Base-by-base conservation (phyloP, 2,888 invertebrate species). In the Monoplex corrugatus region DNA sequence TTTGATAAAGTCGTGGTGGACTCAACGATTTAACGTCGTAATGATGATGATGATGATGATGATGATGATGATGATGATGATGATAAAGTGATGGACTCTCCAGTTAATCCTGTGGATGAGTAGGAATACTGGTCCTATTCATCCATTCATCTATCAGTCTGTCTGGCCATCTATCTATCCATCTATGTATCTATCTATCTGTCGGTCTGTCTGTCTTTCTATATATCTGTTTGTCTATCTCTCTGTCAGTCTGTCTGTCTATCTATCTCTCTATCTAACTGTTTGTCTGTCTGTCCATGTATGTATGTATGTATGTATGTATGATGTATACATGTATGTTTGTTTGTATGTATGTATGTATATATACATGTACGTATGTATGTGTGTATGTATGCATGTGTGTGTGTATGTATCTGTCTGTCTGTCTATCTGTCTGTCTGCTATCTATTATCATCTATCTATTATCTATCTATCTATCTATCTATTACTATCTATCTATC, bases 401-500 rank as follows among this genome's bases (percentile, higher is more conserved):
- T 63, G 23, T 63, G 13, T 63, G 23, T 63, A 23, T 63, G 23
- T 63, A 23, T 63, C 3, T 63, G 23, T 8, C 3, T 8, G 23
- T 63, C 19, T 2, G 57, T 57, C 28, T 23, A 28, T 57, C 28
- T 57, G 57, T 5, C 28, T 1, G 57, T 5, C 2, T 16, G 28
- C 16, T 57, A 28, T 10, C 28, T 28, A 2, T 23, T 57, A n/a
- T n/a, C n/a, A 57, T 1, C 57, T 57, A 50, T 50, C 8, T 13
- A 13, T 19, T 50, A 50, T 50, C 50, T 75, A 75, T 32, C 23
- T 78, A 32, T 78, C 16, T 78, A 32, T 78, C 16, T 78, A 32
- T 78, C 78, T 78, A 78, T 78, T 35, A 32, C 35, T 78, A 78
- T 32, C 35, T 78, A 78, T 78, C 78, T 78, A 78, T 78, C 35